These are phyloP conservation scores for Lithobius niger DNA, from an alignment of 1,140 invertebrate genomes.

Conservation along the genomic window DNA sequence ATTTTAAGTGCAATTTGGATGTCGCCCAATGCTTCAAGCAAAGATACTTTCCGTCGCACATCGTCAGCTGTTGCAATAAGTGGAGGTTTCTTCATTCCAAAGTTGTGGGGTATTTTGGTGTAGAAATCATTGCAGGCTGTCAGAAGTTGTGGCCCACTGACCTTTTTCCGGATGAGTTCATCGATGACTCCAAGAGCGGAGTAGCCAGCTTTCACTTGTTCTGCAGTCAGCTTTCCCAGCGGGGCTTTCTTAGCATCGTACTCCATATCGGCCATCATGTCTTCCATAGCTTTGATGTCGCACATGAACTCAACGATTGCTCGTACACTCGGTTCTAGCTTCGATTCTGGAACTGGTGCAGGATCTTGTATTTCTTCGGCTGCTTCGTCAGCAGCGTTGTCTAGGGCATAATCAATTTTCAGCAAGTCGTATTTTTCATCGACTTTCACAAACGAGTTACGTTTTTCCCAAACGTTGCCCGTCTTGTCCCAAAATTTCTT, in stretches of 20 bases:
- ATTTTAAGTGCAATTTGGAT: slow-evolving; percentile 42
- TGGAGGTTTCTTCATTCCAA: slow-evolving; percentile 31
- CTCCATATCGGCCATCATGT: slow-evolving; percentile 37
- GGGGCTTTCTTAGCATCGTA: slow-evolving; percentile 29
- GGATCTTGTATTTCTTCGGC: no score
- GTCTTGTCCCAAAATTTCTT: slow-evolving; percentile 43
- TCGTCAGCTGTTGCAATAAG: slow-evolving; percentile 22
- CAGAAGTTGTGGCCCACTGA: slow-evolving; percentile 15
- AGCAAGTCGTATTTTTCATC: slow-evolving; percentile 37
- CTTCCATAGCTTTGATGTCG: slow-evolving; percentile 41
- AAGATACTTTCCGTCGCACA: slow-evolving; percentile 34
- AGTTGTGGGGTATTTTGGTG: slow-evolving; percentile 45
- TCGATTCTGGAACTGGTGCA: slow-evolving; percentile 16
- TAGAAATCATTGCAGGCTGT: slow-evolving; percentile 42
- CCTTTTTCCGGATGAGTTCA: slow-evolving; percentile 22
- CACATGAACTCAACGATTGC: slow-evolving; percentile 41
- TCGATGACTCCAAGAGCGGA: slow-evolving; percentile 37
- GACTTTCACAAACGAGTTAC: slow-evolving; percentile 34
- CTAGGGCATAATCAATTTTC: slow-evolving; percentile 8
- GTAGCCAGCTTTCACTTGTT: slow-evolving; percentile 42
- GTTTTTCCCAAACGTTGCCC: slow-evolving; percentile 36
- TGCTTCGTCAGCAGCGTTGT: no score
- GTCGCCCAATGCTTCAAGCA: slow-evolving; percentile 40
- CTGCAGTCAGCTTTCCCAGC: slow-evolving; percentile 39
- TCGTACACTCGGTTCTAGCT: no score